Percentiles rank a stretch among this genome's conserved stretches.
These are phyloP conservation scores for Drosophila pegasa DNA, from an alignment of 2,888 invertebrate species.

Conservation along the genomic window DNA sequence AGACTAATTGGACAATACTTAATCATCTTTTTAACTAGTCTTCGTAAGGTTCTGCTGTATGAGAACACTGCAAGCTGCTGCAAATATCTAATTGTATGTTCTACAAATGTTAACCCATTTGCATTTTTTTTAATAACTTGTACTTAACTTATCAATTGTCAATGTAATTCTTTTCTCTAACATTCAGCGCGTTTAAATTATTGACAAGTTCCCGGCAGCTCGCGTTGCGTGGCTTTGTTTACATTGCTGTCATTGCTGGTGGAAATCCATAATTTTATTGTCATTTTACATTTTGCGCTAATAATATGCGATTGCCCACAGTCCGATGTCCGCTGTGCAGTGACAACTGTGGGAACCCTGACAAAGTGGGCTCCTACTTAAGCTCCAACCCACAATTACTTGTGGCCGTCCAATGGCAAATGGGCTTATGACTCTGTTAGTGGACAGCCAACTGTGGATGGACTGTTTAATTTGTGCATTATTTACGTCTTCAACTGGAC, in stretches of 20 bases:
- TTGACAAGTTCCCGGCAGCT: background rate
- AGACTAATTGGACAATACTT: background rate
- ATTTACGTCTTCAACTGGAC: background rate
- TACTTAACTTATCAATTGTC: slow-evolving; percentile 1
- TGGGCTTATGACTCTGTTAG: slow-evolving; percentile 7
- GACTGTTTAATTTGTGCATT: slow-evolving; percentile 32
- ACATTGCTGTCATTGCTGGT: slow-evolving; percentile 15
- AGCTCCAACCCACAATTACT: slow-evolving; percentile 2
- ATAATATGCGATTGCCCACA: slow-evolving; percentile 15
- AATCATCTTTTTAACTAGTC: too few species aligned
- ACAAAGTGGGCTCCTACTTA: slow-evolving; percentile 16
- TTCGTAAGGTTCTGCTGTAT: background rate
- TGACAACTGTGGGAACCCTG: slow-evolving; percentile 49
- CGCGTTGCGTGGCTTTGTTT: slow-evolving; percentile 10
- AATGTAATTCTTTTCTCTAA: background rate
- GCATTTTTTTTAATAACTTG: background rate
- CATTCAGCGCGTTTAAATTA: slow-evolving; percentile 15
- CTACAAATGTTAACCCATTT: background rate
- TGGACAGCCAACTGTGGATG: slow-evolving; percentile 4
- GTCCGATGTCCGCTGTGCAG: background rate
- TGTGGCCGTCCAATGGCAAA: background rate
- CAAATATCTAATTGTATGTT: background rate
- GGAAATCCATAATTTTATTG: slow-evolving; percentile 40
- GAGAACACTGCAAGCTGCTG: slow-evolving; percentile 8
- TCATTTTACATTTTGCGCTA: slow-evolving; percentile 29